These are phyloP conservation scores for Campylorhamphus procurvoides DNA, from an alignment of 2,113 vertebrate species.

Conservation along the genomic window DNA sequence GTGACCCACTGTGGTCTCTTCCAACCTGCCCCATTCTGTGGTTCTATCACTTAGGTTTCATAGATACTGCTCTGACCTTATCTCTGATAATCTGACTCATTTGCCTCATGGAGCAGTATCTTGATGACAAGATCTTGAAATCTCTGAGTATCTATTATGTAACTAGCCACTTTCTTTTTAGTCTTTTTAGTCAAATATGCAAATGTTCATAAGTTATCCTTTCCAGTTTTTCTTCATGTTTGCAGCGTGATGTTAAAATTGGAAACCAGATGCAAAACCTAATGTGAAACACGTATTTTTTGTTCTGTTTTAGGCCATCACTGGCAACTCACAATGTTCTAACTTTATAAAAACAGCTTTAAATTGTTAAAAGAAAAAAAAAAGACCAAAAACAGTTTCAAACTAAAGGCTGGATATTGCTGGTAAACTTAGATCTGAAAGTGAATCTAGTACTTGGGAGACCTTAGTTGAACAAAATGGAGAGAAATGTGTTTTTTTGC, in stretches of 20 bases:
- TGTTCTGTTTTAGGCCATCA: not conserved
- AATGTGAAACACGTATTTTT: not conserved
- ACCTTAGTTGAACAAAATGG: not conserved
- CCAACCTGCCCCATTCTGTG: not conserved
- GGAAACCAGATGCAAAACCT: not conserved
- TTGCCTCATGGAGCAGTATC: not conserved
- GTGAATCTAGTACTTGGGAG: not conserved
- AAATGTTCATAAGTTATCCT: not conserved
- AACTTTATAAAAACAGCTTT: not conserved
- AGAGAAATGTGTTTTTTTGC: rapidly evolving
- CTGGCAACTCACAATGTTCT: not conserved
- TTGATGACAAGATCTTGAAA: not conserved
- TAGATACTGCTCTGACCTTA: not conserved
- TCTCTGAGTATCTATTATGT: not conserved
- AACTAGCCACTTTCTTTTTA: not conserved
- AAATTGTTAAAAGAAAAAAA: not conserved
- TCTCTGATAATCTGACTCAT: not conserved
- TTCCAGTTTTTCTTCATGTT: not conserved
- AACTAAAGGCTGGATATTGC: not conserved
- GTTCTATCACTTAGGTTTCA: not conserved
- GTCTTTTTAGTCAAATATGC: not conserved
- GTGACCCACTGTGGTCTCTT: not conserved
- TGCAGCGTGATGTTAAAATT: not conserved
- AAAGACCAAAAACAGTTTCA: not conserved
- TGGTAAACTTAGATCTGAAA: not conserved